phyloP scores from a whole-genome alignment of 2,797 vertebrate species.

The Alfaro cultratus region DNA sequence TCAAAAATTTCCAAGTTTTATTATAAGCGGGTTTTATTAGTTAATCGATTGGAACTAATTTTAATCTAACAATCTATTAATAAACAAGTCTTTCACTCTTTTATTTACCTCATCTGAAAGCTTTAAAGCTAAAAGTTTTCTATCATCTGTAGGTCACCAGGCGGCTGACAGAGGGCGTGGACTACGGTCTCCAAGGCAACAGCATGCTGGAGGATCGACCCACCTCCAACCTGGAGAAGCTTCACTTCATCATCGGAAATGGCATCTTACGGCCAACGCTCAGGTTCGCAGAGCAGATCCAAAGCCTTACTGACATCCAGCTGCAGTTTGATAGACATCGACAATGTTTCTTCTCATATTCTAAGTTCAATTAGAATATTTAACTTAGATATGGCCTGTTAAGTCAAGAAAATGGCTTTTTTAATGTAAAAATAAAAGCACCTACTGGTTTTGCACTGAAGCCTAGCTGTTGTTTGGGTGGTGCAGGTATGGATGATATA shows the following conservation, averaged over 20 bases:
- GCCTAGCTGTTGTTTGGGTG: no score
- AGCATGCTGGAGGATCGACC: slow-evolving; percentile 98
- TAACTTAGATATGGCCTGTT: no score
- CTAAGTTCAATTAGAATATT: no score
- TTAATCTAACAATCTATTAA: no score
- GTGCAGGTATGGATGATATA: no score
- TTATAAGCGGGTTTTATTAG: no score
- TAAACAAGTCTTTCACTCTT: background rate
- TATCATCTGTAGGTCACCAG: slow-evolving; percentile 86
- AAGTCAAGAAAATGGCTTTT: no score
- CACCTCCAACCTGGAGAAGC: slow-evolving; percentile 97
- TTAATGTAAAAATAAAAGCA: no score
- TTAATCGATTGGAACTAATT: no score
- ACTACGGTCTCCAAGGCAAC: slow-evolving; percentile 90
- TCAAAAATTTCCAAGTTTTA: no score
- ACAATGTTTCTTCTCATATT: no score
- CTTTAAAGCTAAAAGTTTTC: background rate
- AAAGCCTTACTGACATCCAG: background rate
- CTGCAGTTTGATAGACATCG: background rate
- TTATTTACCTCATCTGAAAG: background rate
- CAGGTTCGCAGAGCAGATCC: slow-evolving; percentile 77
- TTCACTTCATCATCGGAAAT: slow-evolving; percentile 98
- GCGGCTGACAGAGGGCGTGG: slow-evolving; percentile 89
- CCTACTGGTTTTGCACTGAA: no score
- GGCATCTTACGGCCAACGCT: slow-evolving; percentile 93